Evolutionary conservation across 2,113 vertebrate species (phyloP).

Genomic region (Romanogobio albipinnatus): DNA sequence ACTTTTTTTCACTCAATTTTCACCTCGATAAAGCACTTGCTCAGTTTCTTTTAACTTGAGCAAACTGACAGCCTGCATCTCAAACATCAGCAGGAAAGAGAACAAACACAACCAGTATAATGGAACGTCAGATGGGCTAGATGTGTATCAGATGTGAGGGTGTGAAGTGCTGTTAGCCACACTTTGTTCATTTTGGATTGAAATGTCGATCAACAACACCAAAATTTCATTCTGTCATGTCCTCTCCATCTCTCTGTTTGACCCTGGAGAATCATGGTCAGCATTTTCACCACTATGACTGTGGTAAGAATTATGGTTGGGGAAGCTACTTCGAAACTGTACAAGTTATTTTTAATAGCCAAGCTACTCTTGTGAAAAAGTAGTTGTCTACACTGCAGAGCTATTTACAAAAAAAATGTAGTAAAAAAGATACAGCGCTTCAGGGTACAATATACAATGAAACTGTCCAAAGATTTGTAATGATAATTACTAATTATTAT

Average conservation of each 20-base stretch:
- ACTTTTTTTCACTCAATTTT: conserved; percentile 23
- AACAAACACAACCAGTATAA: conserved; percentile 40
- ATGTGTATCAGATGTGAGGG: conserved; percentile 47
- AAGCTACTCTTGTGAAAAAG: not conserved
- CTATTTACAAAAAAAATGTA: not conserved
- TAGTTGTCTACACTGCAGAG: not conserved
- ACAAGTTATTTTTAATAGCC: conserved; percentile 5
- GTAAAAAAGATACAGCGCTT: not conserved
- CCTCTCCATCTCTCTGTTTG: conserved; percentile 13
- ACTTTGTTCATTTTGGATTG: conserved; percentile 35
- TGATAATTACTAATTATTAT: no score
- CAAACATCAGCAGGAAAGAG: conserved; percentile 37
- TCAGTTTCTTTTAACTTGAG: conserved; percentile 28
- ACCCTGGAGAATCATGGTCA: conserved; percentile 35
- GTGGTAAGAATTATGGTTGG: not conserved
- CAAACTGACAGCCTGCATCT: conserved; percentile 26
- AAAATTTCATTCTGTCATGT: conserved; percentile 35
- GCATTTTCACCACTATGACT: conserved; percentile 17
- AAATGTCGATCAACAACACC: conserved; percentile 9
- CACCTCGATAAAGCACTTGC: conserved; percentile 16
- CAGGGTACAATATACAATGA: not conserved
- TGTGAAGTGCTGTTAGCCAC: conserved; percentile 42
- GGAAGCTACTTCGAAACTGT: not conserved
- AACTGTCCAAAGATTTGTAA: no score
- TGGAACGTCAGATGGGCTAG: conserved; percentile 41